Conservation (phyloP, 1,140 invertebrate genomes). For the Lepeophtheirus salmonis region DNA sequence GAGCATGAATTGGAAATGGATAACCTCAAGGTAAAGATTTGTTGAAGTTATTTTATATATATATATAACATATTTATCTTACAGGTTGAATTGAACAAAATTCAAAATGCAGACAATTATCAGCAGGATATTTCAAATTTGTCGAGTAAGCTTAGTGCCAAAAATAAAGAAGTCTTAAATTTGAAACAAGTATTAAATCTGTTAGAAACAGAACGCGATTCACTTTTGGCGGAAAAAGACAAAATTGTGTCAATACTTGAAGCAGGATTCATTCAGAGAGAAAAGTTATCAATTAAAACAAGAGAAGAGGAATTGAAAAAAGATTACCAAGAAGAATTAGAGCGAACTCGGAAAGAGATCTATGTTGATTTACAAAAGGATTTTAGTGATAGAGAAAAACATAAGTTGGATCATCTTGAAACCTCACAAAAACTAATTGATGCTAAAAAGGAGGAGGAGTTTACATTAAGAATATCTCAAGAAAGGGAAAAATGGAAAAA, state of each 20-base stretch:
- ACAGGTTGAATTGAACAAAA: neutral
- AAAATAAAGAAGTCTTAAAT: neutral
- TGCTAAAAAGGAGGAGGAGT: neutral
- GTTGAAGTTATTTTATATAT: too few relatives aligned
- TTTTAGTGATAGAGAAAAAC: neutral
- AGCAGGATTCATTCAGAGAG: constrained; percentile 13
- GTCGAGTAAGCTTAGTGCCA: neutral
- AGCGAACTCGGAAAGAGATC: neutral
- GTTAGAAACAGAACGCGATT: neutral
- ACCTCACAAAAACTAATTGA: neutral
- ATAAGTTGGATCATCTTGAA: neutral
- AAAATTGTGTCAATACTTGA: constrained; percentile 14
- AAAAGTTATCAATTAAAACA: constrained; percentile 3
- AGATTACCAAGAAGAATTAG: neutral
- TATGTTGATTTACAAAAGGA: neutral
- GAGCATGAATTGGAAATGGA: constrained; percentile 14
- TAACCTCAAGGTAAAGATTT: neutral
- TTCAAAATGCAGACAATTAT: neutral
- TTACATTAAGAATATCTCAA: neutral
- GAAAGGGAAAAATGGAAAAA: neutral
- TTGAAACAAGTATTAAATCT: neutral
- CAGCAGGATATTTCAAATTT: neutral
- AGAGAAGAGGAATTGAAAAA: constrained; percentile 2
- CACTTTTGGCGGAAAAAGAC: constrained; percentile 16
- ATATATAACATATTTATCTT: too few relatives aligned